Evolutionary conservation across 37 sponge, comb jelly and placozoan genomes (phyloP).

Genomic region (Halichondria panicea): DNA sequence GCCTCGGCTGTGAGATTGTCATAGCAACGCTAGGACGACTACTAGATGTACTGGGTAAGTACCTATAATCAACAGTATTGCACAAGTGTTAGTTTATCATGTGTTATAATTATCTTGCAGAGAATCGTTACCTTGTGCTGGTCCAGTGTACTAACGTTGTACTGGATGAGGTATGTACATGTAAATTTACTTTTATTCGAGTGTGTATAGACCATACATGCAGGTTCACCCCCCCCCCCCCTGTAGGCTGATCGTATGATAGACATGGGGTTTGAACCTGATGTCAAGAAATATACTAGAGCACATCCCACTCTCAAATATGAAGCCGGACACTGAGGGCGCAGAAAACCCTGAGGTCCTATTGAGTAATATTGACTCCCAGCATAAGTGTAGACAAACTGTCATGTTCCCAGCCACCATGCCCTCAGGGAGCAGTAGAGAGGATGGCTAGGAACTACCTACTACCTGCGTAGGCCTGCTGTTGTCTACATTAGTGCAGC

Average conservation of each 20-base stretch:
- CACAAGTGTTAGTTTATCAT: no score
- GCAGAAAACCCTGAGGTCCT: conserved; percentile 87
- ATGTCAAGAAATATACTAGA: conserved; percentile 93
- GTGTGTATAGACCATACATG: background rate
- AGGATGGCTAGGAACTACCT: conserved; percentile 83
- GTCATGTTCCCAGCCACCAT: conserved; percentile 99
- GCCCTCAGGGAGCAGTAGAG: conserved; percentile 96
- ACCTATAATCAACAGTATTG: background rate
- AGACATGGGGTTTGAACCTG: conserved; percentile 99
- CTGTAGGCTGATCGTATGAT: conserved; percentile 96
- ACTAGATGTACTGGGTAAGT: conserved; percentile 90
- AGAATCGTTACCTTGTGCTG: conserved; percentile 92
- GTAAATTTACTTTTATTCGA: background rate
- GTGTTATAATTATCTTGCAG: conserved; percentile 9
- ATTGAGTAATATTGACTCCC: conserved; percentile 69
- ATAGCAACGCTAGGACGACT: conserved; percentile 98
- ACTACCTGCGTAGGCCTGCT: conserved; percentile 93
- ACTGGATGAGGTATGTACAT: conserved; percentile 84
- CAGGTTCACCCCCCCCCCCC: background rate
- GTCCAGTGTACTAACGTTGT: conserved; percentile 95
- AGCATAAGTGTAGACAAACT: conserved; percentile 91
- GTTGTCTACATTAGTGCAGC: conserved; percentile 95
- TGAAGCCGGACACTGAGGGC: conserved; percentile 86
- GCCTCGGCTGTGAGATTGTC: conserved; percentile 97
- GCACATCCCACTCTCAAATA: conserved; percentile 87